Evolutionary conservation across 1,140 invertebrate species (phyloP), one percentile per base, ranked within the genome.

Genomic region (Saccostrea echinata): DNA sequence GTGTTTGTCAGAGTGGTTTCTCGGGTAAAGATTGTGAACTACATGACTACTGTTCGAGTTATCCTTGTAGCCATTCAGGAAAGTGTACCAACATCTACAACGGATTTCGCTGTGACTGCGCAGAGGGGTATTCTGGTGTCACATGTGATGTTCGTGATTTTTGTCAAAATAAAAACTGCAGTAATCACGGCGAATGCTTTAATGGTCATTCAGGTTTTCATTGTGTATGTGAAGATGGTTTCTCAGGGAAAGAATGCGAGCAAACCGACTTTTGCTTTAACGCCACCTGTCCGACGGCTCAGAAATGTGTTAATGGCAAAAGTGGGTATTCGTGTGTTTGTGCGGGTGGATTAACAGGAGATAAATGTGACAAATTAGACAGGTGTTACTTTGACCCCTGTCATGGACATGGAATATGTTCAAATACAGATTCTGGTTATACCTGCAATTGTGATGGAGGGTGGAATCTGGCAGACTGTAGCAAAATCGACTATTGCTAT

Each of bases 1-100:
- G 86, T 76, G 52, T 84, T 24, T 88, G 86, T 53, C 55, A 82
- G 51, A 27, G 18, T 8, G 86, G 85, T 24, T 86, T 64, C 21
- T 18, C 64, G n/a, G 53, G 71, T 53, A 24, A 55, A 33, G 18
- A 84, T 27, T 84, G 83, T 84, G 52, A 84, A 61, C 27, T 61
- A 2, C 51, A 61, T 24, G 83, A 84, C 52, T 84, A 84, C 53
- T 84, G 83, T 84, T n/a, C 30, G 2, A 61, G 53, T 35, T 35
- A n/a, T 11, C 83, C 83, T 9, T 84, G 83, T 27, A 51, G 13
- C 43, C 52, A 84, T 35, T 33, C 18, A 21, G 83, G 52, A 57
- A 55, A 30, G 13, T 84, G 83, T 61, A n/a, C 16, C 21, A 84
- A 84, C 30, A 35, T 83, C 52, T 83, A 52, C 24, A 83, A 83